phyloP scores from a whole-genome alignment of 2,113 vertebrate species.

The Cinclus mexicanus region DNA sequence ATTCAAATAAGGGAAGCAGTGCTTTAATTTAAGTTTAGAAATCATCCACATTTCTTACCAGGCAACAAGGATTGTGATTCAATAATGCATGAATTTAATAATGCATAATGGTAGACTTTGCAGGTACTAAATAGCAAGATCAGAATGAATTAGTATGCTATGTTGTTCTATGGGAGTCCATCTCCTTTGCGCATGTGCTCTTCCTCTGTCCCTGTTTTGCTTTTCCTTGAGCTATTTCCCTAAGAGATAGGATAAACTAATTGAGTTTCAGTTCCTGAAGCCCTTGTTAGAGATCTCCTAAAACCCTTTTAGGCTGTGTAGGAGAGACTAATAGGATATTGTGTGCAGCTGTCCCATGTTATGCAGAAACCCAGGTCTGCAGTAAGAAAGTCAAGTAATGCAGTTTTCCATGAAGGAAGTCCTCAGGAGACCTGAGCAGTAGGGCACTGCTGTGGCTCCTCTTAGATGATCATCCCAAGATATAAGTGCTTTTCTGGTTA shows the following conservation, averaged over 20 bases:
- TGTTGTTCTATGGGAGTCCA: slow-evolving; percentile 32
- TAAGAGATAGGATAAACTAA: not conserved
- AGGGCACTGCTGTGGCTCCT: not conserved
- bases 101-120: slow-evolving; percentile 79
- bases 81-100: slow-evolving; percentile 88
- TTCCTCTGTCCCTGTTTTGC: slow-evolving; percentile 19
- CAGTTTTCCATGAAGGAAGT: not conserved
- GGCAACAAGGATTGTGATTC: slow-evolving; percentile 79
- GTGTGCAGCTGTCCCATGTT: not conserved
- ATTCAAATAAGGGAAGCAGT: slow-evolving; percentile 81
- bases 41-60: slow-evolving; percentile 81
- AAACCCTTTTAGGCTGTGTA: not conserved
- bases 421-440: not conserved
- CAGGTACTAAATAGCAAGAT: slow-evolving; percentile 80
- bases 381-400: not conserved
- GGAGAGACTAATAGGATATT: not conserved
- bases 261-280: not conserved
- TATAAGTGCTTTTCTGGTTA: not conserved
- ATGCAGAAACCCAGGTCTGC: not conserved
- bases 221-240: not conserved
- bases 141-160: slow-evolving; percentile 64
- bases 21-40: slow-evolving; percentile 83
- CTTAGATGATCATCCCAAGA: not conserved
- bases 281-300: not conserved
- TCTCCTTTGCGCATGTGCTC: not conserved